Evolutionary conservation across 1,140 invertebrate genomes (phyloP), one percentile per base, ranked within the genome.

Genomic region (Chlorops oryzae): DNA sequence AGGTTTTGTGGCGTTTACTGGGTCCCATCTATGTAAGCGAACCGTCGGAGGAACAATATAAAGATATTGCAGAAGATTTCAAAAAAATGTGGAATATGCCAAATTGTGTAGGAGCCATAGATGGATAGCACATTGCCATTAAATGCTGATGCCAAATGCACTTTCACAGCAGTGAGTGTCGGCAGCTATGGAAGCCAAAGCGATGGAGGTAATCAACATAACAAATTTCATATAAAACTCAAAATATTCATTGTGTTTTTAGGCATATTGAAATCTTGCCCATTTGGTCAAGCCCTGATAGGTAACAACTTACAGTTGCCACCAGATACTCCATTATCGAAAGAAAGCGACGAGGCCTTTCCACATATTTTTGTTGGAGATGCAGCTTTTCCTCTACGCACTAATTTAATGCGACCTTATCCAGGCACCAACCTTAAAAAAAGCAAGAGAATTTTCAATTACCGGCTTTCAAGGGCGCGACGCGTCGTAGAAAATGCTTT

Each of bases 361-460:
- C 73, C 73, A n/a, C 69, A 61, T 50, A 61, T 73, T 32, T 66
- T 78, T 59, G 57, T 75, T 28, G 75, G 63, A 38, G 75, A 78
- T 63, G 72, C 70, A 47, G 74, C 72, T 28, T 78, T 77, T 60
- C 57, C 68, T 35, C 57, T 76, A 25, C 58, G 50, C 27, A 17
- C 32, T 43, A 65, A 69, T 47, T 48, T 77, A 38, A 74, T 78
- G 73, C 59, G 66, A 47, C 74, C 75, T 41, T 77, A 70, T 57
- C 64, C 69, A 35, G 52, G 62, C n/a, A 54, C 52, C 41, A 20
- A 59, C 22, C 46, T 73, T 25, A 46, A 54, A 27, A 34, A 61
- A 21, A 43, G 63, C 40, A 59, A 76, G 52, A 53, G 54, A 43
- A 64, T 75, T 22, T 78, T 70, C 58, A 77, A 79, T 50, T 78